Base-by-base conservation (phyloP, 2,113 vertebrate genomes). In the Camarhynchus parvulus region DNA sequence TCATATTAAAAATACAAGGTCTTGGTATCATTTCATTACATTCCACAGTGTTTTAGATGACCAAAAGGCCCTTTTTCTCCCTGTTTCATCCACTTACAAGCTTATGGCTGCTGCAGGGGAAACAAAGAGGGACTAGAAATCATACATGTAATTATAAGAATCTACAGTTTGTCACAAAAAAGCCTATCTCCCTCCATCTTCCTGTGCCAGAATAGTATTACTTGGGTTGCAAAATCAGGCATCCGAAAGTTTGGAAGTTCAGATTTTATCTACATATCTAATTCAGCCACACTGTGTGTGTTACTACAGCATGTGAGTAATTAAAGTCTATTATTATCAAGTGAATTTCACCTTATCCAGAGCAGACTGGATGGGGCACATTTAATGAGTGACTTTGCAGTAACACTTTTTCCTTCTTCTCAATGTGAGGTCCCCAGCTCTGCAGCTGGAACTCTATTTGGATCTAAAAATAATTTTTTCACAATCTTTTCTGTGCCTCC, bases 281-380 rank as follows among this genome's bases (percentile, higher is more conserved):
- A 86, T 91, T 77, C 79, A 80, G 55, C 47, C 58, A 62, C 47
- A 22, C 31, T 67, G 13, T 61, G 50, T 85, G 67, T 56, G 41
- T 96, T 94, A 92, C 68, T 90, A 89, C 68, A 96, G 76, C 64
- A 61, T 81, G 61, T 50, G 83, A 92, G 68, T 89, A 94, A 94
- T 94, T 96, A 93, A 92, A 83, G 47, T 52, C 73, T 92, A 83
- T 94, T 88, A 88, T 63, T 85, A 31, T 95, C 67, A 82, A 86
- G 62, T 69, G 68, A 88, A 77, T 80, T 92, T 95, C 68, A 86
- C 63, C 63, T 93, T 86, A 80, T 74, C 64, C 84, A 56, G 82
- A 80, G 79, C 72, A 93, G 93, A 94, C 82, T 59, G 82, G 62
- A 85, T 92, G 82, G 87, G 75, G 77, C 24, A 0, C 21, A 74